A percentile compares a stretch with the other conserved stretches of the same genome.
phyloP scores from a whole-genome alignment of 2,113 vertebrate species.

The Gymnorhina tibicen region DNA sequence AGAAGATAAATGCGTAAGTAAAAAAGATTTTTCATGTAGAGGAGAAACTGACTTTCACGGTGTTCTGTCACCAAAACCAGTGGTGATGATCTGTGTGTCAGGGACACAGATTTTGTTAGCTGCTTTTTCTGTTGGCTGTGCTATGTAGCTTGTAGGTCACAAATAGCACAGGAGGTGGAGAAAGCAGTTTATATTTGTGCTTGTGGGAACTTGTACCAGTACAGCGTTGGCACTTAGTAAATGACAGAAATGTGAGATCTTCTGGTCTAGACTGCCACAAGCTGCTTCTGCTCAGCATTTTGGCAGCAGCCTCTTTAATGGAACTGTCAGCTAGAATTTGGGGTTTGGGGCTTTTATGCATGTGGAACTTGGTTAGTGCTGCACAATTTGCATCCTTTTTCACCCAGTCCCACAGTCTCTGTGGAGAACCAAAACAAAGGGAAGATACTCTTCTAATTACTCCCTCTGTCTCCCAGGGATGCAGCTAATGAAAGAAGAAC shows the following conservation, averaged over 20 bases:
- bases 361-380: conserved; percentile 9
- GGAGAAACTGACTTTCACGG: not conserved
- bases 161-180: not conserved
- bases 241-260: not conserved
- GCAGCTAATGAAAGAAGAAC: conserved; percentile 63
- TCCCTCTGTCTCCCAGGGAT: conserved; percentile 69
- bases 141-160: not conserved
- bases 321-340: not conserved
- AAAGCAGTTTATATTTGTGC: not conserved
- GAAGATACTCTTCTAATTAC: conserved; percentile 50
- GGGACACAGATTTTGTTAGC: not conserved
- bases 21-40: not conserved
- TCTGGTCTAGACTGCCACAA: not conserved
- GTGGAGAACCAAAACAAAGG: conserved; percentile 48
- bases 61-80: not conserved
- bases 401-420: conserved; percentile 30
- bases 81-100: not conserved
- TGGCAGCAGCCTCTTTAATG: not conserved
- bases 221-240: not conserved
- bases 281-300: not conserved
- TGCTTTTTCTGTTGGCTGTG: not conserved
- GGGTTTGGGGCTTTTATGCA: conserved; percentile 34
- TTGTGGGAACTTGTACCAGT: not conserved
- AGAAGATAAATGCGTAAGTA: conserved; percentile 54
- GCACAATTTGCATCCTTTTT: not conserved